Conservation (phyloP, 2,797 vertebrate species). For the Cetoscarus ocellatus region DNA sequence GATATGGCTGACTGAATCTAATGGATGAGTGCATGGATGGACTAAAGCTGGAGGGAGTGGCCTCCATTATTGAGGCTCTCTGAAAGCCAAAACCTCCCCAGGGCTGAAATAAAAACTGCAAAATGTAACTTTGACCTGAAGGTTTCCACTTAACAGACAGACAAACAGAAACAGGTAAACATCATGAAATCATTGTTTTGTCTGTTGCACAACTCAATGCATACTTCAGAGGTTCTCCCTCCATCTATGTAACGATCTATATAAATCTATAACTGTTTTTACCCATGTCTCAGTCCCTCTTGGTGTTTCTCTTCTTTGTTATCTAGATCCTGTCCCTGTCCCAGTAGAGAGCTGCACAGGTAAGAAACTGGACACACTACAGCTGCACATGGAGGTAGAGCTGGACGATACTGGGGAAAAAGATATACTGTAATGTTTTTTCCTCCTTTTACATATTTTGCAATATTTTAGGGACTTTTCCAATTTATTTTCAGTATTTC, state of each 20-base stretch:
- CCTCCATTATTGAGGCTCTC: slow-evolving; percentile 34
- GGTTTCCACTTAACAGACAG: slow-evolving; percentile 9
- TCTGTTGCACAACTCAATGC: too few species aligned
- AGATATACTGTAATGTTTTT: too few species aligned
- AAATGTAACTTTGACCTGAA: slow-evolving; percentile 19
- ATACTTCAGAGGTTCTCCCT: too few species aligned
- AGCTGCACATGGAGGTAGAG: too few species aligned
- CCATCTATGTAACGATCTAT: too few species aligned
- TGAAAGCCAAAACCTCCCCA: slow-evolving; percentile 52
- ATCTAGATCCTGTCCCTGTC: slow-evolving; percentile 23
- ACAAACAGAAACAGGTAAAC: neutral
- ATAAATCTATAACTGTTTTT: too few species aligned
- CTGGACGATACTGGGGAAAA: too few species aligned
- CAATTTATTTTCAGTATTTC: too few species aligned
- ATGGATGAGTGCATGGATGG: neutral
- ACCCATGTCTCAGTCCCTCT: neutral
- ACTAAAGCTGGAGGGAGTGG: slow-evolving; percentile 18
- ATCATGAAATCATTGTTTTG: too few species aligned
- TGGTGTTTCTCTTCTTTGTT: slow-evolving; percentile 8
- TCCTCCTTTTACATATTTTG: too few species aligned
- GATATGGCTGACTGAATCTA: too few species aligned
- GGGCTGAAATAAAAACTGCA: slow-evolving; percentile 8
- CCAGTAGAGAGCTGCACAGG: slow-evolving; percentile 39
- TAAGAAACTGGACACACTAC: slow-evolving; percentile 22
- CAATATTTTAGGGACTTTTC: too few species aligned